These are phyloP conservation scores for Dendrocopos noguchii DNA, from an alignment of 2,113 vertebrate species.

Conservation along the genomic window DNA sequence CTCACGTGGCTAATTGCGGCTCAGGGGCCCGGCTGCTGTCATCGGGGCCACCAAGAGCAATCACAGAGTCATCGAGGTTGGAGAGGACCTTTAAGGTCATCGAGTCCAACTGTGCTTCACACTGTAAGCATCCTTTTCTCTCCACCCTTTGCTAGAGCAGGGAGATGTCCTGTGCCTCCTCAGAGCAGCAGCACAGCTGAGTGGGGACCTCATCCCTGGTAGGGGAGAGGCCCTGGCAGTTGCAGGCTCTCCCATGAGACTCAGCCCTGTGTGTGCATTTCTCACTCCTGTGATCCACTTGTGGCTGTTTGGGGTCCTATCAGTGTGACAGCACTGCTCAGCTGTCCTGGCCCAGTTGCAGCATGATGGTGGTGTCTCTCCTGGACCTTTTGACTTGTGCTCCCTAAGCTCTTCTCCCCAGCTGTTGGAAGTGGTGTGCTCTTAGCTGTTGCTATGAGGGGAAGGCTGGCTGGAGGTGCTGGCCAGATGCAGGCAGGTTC, in stretches of 20 bases:
- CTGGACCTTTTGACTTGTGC: neutral
- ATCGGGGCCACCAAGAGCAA: accelerated
- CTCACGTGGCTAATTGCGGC: neutral
- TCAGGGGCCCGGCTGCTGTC: neutral
- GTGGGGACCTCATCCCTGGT: neutral
- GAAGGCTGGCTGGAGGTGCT: neutral
- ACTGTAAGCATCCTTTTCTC: neutral
- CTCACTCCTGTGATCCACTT: neutral
- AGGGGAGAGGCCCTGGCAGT: neutral
- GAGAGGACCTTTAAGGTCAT: neutral
- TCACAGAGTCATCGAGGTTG: neutral
- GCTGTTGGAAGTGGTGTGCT: neutral
- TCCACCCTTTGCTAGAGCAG: neutral
- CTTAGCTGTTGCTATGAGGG: neutral
- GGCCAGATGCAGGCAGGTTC: neutral
- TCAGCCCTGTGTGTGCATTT: neutral
- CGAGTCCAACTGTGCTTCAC: neutral
- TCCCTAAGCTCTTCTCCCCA: neutral
- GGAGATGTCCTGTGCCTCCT: neutral
- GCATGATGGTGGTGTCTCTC: neutral
- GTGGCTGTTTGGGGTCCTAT: neutral
- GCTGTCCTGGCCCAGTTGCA: neutral
- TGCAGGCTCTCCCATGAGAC: accelerated
- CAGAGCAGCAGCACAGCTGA: neutral
- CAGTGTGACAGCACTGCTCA: neutral